Base-by-base conservation (phyloP, 2,797 vertebrate species). In the Chanos chanos region DNA sequence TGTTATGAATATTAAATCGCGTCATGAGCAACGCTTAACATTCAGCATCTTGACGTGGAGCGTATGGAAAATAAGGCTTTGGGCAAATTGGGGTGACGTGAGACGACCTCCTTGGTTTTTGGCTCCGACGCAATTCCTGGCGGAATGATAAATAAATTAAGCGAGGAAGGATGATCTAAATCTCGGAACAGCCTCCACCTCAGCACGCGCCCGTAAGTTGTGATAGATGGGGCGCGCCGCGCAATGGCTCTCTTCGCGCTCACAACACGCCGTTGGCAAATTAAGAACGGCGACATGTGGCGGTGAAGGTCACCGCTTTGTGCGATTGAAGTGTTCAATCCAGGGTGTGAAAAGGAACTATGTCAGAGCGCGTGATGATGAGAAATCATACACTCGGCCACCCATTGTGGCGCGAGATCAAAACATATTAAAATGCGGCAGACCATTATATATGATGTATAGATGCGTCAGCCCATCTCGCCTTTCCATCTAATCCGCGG, bases 61-160 rank as follows among this genome's bases (percentile, higher is more conserved):
- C 65, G 66, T 22, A 55, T 33, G 58, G 64, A 55, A 67, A 54
- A 6, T 45, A 58, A 22, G 64, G 55, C 71, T 71, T 75, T 76
- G 75, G n/a, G 74, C 70, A 73, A 71, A 72, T 62, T 40, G 54
- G 28, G 61, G 72, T 71, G 76, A 69, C 1, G 27, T 4, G 27
- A 53, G 78, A 79, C 85, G 81, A 86, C 84, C 84, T 81, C 83
- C 77, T 71, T 75, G 73, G 60, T 60, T 73, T 67, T 73, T 70
- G 77, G 71, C 22, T 33, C 25, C 25, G 43, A 51, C 64, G 28
- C 24, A 25, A 45, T 41, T 75, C 67, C 37, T 63, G 41, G 41
- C 41, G 33, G 56, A 64, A 60, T 73, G 73, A 80, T 81, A 79
- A 80, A 83, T 74, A 80, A 71, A 72, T 82, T 68, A 74, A 73